Percentiles rank a stretch among this genome's conserved stretches.
These are phyloP conservation scores for Colius striatus DNA, from an alignment of 2,113 vertebrate genomes.

Conservation along the genomic window DNA sequence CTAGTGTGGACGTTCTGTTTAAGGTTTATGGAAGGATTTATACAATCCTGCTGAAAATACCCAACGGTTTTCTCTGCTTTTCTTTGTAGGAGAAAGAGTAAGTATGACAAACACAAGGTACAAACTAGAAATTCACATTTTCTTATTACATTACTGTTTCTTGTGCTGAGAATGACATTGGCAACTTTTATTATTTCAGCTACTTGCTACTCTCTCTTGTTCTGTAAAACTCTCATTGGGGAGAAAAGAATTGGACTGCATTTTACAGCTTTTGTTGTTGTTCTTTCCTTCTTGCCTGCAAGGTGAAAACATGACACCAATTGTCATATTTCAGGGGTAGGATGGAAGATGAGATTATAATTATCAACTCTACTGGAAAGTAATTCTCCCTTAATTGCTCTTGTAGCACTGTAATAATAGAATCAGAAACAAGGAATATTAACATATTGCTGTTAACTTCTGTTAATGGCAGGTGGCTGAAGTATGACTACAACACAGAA, in stretches of 20 bases:
- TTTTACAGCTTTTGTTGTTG: not conserved
- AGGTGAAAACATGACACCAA: not conserved
- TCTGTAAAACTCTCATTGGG: not conserved
- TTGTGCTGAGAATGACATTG: accelerated
- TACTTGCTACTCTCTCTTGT: not conserved
- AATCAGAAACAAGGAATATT: not conserved
- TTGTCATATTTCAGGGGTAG: not conserved
- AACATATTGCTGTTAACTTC: not conserved
- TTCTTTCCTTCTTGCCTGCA: not conserved
- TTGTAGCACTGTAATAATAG: not conserved
- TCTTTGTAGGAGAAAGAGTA: not conserved
- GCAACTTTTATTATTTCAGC: not conserved
- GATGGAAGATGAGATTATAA: not conserved
- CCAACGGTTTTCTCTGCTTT: not conserved
- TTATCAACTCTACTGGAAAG: not conserved
- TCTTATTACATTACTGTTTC: not conserved
- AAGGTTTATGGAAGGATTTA: not conserved
- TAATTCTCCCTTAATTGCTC: not conserved
- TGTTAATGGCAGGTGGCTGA: not conserved
- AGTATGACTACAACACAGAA: not conserved
- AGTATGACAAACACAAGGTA: not conserved
- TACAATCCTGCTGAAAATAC: not conserved
- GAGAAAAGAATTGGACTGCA: not conserved
- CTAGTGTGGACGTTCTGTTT: not conserved
- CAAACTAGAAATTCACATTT: not conserved